Percentiles rank a stretch among this genome's conserved stretches.
Evolutionary conservation across 1,140 invertebrate genomes (phyloP).

Genomic region (Kradibia gibbosae): DNA sequence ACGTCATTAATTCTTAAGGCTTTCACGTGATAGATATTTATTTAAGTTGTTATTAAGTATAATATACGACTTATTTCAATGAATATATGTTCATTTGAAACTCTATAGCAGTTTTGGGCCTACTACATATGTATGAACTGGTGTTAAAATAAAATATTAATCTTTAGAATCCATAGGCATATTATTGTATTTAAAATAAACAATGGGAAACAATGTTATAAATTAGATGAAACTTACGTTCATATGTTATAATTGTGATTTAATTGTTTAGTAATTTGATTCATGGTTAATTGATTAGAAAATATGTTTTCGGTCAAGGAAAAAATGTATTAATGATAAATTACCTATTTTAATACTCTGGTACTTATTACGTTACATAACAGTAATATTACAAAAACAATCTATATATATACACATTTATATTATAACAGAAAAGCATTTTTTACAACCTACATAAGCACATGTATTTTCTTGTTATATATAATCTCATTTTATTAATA

Average conservation of each 20-base stretch:
- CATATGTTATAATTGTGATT: background rate
- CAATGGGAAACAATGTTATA: background rate
- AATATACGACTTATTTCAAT: slow-evolving; percentile 4
- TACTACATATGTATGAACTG: background rate
- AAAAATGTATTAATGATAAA: background rate
- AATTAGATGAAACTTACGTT: background rate
- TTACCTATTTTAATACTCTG: background rate
- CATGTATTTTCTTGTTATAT: slow-evolving; percentile 13
- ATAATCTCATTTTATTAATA: background rate
- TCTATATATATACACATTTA: background rate
- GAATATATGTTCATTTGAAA: background rate
- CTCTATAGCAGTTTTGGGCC: background rate
- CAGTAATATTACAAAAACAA: slow-evolving; percentile 2
- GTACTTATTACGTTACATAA: background rate
- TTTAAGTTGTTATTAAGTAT: slow-evolving; percentile 33
- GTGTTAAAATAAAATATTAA: background rate
- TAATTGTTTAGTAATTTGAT: too few relatives aligned
- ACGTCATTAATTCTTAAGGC: slow-evolving; percentile 28
- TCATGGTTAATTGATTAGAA: too few relatives aligned
- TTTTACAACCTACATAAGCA: slow-evolving; percentile 12
- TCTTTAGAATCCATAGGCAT: background rate
- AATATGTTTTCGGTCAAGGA: too few relatives aligned
- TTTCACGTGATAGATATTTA: slow-evolving; percentile 45
- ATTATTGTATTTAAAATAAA: background rate
- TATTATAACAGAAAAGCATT: background rate